Evolutionary conservation across 1,140 invertebrate species (phyloP).

Genomic region (Goniozus legneri): DNA sequence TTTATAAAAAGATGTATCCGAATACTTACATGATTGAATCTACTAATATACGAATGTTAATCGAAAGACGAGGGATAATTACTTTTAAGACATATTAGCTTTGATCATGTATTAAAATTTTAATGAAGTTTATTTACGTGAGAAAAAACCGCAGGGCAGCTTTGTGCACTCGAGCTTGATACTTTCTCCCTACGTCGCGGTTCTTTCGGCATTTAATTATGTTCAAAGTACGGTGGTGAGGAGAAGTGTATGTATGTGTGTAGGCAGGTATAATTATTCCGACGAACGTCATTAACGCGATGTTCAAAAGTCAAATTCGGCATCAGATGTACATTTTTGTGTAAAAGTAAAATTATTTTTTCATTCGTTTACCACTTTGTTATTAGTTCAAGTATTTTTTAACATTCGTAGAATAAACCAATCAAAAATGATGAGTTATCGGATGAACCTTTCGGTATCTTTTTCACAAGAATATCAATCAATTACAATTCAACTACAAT

Average conservation of each 20-base stretch:
- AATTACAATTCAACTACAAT: too few relatives aligned
- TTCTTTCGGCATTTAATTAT: constrained; percentile 32
- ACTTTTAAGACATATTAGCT: not conserved
- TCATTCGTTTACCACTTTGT: too few relatives aligned
- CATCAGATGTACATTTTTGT: too few relatives aligned
- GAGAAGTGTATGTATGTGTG: too few relatives aligned
- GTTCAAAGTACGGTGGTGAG: constrained; percentile 24
- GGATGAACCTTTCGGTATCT: too few relatives aligned
- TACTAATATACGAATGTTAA: not conserved
- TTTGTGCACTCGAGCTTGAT: constrained; percentile 6
- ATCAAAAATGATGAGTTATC: too few relatives aligned
- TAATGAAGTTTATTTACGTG: constrained; percentile 5
- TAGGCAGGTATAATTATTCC: constrained; percentile 42
- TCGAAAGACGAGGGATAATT: not conserved
- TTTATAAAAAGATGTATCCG: too few relatives aligned
- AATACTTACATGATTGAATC: too few relatives aligned
- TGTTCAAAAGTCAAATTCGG: constrained; percentile 29
- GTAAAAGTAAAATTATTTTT: too few relatives aligned
- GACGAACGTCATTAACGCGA: constrained; percentile 39
- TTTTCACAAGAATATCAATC: too few relatives aligned
- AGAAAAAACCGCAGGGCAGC: constrained; percentile 1
- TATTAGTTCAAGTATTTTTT: too few relatives aligned
- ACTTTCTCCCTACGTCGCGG: not conserved
- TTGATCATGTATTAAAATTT: constrained; percentile 13
- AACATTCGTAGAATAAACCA: too few relatives aligned